Conservation (phyloP, 1,140 invertebrate species). For the Zaprionus capensis region DNA sequence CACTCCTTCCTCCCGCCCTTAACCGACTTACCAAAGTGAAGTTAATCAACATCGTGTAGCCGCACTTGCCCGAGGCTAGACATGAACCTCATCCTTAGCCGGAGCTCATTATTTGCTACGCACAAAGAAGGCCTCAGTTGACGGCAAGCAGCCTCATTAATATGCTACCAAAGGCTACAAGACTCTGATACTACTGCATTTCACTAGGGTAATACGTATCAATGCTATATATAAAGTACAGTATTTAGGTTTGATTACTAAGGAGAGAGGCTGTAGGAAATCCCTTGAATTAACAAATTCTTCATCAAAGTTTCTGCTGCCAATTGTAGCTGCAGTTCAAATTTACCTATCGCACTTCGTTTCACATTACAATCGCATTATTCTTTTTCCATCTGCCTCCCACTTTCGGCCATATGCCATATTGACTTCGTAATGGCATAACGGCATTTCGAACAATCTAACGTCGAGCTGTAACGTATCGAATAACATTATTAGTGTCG, state of each 20-base stretch:
- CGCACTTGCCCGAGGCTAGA: not conserved
- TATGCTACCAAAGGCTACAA: not conserved
- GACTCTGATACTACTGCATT: not conserved
- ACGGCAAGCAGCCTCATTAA: not conserved
- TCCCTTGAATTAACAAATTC: not conserved
- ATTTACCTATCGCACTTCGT: slow-evolving; percentile 3
- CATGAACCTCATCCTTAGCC: not conserved
- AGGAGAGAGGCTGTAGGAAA: not conserved
- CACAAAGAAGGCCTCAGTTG: not conserved
- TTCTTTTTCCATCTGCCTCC: not conserved
- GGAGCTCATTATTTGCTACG: slow-evolving; percentile 8
- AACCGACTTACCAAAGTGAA: slow-evolving; percentile 2
- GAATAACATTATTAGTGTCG: slow-evolving; percentile 45
- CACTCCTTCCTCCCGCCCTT: not conserved
- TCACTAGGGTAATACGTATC: not conserved
- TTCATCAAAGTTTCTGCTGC: not conserved
- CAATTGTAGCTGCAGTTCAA: not conserved
- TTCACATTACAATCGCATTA: slow-evolving; percentile 11
- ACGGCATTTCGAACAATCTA: slow-evolving; percentile 24
- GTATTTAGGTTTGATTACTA: not conserved
- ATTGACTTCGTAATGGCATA: slow-evolving; percentile 29
- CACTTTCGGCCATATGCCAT: not conserved
- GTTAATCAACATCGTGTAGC: slow-evolving; percentile 9
- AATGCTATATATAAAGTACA: not conserved
- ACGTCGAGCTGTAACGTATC: slow-evolving; percentile 24